These are phyloP conservation scores for Oeneis ivallda DNA, from an alignment of 2,888 invertebrate species.

Conservation along the genomic window DNA sequence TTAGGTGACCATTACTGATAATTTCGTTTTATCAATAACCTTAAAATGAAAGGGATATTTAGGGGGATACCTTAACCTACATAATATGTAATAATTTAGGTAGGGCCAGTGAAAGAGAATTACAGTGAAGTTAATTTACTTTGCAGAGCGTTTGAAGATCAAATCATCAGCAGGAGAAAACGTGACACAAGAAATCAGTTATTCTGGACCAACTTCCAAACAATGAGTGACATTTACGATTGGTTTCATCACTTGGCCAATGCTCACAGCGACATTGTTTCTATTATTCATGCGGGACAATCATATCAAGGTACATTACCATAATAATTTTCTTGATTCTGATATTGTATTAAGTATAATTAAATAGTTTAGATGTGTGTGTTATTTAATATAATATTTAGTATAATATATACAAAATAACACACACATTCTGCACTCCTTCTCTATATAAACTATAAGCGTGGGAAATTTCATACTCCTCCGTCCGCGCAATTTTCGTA, in stretches of 20 bases:
- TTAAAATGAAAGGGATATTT: no score
- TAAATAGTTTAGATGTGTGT: no score
- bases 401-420: no score
- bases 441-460: no score
- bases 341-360: not conserved
- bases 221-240: constrained; percentile 73
- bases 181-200: constrained; percentile 51
- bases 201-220: constrained; percentile 67
- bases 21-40: no score
- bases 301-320: constrained; percentile 60
- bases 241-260: constrained; percentile 73
- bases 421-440: no score
- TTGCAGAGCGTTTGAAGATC: constrained; percentile 65
- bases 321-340: constrained; percentile 10
- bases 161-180: constrained; percentile 57
- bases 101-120: not conserved
- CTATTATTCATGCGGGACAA: constrained; percentile 72
- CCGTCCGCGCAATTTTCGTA: no score
- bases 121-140: not conserved
- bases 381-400: no score
- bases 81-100: not conserved
- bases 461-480: no score
- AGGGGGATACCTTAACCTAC: no score
- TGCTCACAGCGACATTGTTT: constrained; percentile 54
- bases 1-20: no score